Evolutionary conservation across 1,140 invertebrate species (phyloP).

Genomic region (Cydia splendana): DNA sequence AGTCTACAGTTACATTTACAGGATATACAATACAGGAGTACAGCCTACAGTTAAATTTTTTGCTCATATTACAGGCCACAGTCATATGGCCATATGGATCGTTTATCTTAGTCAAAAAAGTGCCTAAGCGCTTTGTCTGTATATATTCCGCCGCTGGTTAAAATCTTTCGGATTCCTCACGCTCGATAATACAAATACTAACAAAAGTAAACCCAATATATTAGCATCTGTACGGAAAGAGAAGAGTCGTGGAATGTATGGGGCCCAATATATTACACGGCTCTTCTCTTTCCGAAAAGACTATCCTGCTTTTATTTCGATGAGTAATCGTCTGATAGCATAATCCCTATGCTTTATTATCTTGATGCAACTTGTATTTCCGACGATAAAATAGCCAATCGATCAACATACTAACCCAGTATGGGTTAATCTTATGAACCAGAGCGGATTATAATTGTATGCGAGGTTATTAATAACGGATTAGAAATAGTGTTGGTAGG

Average conservation of each 20-base stretch:
- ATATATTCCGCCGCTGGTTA: neutral
- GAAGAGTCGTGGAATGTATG: too few species aligned
- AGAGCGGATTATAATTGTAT: neutral
- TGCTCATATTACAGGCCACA: too few species aligned
- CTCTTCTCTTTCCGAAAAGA: too few species aligned
- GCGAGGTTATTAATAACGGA: neutral
- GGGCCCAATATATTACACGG: too few species aligned
- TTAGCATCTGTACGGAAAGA: too few species aligned
- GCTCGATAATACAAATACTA: neutral
- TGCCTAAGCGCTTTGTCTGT: too few species aligned
- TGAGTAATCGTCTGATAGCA: neutral
- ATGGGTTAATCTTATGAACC: neutral
- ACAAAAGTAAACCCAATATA: neutral
- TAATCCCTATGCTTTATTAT: conserved; percentile 18
- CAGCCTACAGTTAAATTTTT: too few species aligned
- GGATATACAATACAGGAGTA: too few species aligned
- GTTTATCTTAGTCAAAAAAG: too few species aligned
- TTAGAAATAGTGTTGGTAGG: neutral
- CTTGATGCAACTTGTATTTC: neutral
- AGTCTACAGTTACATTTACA: too few species aligned
- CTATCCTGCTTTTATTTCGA: neutral
- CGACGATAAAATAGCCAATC: conserved; percentile 8
- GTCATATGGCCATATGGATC: too few species aligned
- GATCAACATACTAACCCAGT: neutral
- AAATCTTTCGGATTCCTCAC: neutral